Base-by-base conservation (phyloP, 1,140 invertebrate species). In the Orchesella cincta region DNA sequence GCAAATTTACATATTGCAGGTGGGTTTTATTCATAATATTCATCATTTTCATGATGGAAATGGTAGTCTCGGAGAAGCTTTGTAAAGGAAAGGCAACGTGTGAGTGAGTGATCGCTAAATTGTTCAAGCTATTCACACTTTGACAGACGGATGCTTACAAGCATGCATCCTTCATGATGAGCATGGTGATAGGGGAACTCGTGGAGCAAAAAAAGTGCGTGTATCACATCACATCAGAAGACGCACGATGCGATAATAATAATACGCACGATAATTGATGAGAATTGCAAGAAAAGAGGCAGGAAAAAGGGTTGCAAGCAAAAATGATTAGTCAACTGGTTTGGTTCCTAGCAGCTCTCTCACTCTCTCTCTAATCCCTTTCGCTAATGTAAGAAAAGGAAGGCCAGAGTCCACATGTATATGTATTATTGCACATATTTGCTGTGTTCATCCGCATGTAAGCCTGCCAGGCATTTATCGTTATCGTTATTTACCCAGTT, bases 111-210 rank as follows among this genome's bases (percentile, higher is more conserved):
- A 67, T 67, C 62, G 62, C 62, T 33, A 33, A 67, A 67, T 67
- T 67, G 62, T 33, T 67, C 3, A 31, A 67, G 31, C 62, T 67
- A 67, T 67, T 67, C 62, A 67, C 62, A 67, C 62, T 67, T 67
- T 67, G 62, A 67, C 62, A 67, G 62, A 31, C 62, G 62, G 62
- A 67, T 67, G 62, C 31, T 26, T 67, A 29, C 62, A 67, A 67
- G 62, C 1, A 46, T 46, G 39, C 39, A 46, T 46, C 12, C 3
- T 14, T 57, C 23, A 57, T n/a, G 52, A 57, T 57, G 52, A 23
- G 12, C 3, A 57, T 57, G 52, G 23, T 57, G 52, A 57, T 57
- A 57, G 52, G 52, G 52, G 23, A 20, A 20, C 8, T 12, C 8
- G n/a, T n/a, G n/a, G n/a, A 57, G 52, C 52, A 57, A 14, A 14